Evolutionary conservation across 2,888 invertebrate species (phyloP).

Genomic region (Thysanoteuthis rhombus): DNA sequence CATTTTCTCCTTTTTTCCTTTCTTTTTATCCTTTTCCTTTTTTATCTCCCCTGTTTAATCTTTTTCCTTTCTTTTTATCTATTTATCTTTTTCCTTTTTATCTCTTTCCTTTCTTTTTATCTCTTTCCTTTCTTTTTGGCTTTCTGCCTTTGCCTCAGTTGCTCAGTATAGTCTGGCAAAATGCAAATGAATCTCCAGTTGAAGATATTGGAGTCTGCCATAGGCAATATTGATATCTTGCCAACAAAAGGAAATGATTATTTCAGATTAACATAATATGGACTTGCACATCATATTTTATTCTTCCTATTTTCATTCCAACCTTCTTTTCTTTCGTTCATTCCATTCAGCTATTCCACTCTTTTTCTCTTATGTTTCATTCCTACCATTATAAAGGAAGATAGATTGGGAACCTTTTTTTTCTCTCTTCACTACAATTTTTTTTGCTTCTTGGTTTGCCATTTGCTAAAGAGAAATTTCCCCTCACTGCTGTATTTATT

Average conservation of each 20-base stretch:
- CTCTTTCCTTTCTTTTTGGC: too few species aligned
- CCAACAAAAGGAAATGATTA: not conserved
- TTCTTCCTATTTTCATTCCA: not conserved
- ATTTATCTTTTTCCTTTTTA: too few species aligned
- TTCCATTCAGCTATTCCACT: not conserved
- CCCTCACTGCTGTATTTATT: not conserved
- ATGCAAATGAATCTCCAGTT: not conserved
- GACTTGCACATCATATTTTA: not conserved
- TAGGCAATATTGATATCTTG: constrained; percentile 12
- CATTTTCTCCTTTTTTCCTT: too few species aligned
- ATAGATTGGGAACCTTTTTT: not conserved
- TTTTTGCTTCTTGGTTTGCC: not conserved
- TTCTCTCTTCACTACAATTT: not conserved
- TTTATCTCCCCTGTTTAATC: too few species aligned
- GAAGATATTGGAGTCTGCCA: not conserved
- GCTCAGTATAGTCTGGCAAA: not conserved
- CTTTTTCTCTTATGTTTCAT: not conserved
- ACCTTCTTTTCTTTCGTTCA: not conserved
- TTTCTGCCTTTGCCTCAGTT: not conserved
- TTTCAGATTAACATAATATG: constrained; percentile 12
- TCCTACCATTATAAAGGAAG: not conserved
- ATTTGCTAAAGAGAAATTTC: not conserved
- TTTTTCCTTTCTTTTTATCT: too few species aligned
- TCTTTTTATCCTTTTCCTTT: too few species aligned
- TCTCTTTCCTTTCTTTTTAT: too few species aligned